These are phyloP conservation scores for Ditula angustiorana DNA, from an alignment of 2,888 invertebrate genomes.

Conservation along the genomic window DNA sequence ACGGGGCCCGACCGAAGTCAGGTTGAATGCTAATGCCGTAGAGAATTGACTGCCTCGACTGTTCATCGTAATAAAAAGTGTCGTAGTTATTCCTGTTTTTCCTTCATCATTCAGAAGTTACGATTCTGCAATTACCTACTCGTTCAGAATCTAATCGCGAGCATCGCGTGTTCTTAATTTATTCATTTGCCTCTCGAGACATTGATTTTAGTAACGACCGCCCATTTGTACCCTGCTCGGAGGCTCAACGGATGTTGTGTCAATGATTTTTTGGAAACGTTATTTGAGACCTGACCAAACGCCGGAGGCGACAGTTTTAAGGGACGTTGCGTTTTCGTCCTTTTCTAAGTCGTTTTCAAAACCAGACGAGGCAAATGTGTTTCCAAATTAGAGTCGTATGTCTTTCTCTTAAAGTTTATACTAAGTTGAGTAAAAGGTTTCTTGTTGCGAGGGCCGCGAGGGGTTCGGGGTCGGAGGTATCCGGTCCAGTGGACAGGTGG, in stretches of 20 bases:
- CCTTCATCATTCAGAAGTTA: not conserved
- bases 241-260: constrained; percentile 57
- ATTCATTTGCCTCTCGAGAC: constrained; percentile 51
- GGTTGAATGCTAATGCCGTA: constrained; percentile 38
- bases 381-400: not conserved
- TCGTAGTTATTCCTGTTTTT: not conserved
- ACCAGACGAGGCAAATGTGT: constrained; percentile 6
- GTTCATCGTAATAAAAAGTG: constrained; percentile 1
- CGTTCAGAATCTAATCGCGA: constrained; percentile 39
- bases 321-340: constrained; percentile 44
- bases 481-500: constrained; percentile 81
- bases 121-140: not conserved
- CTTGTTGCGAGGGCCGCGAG: constrained; percentile 44
- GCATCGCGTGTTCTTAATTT: constrained; percentile 57
- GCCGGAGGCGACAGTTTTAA: constrained; percentile 57
- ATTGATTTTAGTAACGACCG: constrained; percentile 51
- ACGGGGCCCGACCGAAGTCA: constrained; percentile 42
- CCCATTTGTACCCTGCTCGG: constrained; percentile 54
- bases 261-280: constrained; percentile 56
- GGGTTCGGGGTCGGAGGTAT: constrained; percentile 65
- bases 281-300: constrained; percentile 54
- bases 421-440: constrained; percentile 28
- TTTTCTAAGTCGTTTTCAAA: constrained; percentile 43
- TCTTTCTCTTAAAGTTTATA: constrained; percentile 27
- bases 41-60: not conserved